Evolutionary conservation across 2,113 vertebrate species (phyloP), one percentile per base, ranked within the genome.

Genomic region (Lota lota): DNA sequence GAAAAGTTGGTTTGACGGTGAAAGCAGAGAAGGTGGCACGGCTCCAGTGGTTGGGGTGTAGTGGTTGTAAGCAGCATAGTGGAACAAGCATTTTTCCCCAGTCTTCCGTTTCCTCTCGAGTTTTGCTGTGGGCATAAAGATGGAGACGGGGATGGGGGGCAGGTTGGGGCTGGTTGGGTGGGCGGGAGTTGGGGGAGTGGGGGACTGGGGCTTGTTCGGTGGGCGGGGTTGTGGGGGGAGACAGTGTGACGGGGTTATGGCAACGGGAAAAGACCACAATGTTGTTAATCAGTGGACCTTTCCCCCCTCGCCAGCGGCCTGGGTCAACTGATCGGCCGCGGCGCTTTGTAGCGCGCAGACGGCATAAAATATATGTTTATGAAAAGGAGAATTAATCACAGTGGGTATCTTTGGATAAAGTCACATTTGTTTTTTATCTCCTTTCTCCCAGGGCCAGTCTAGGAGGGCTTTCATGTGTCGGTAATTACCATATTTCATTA

Each of bases 401-500:
- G 62, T 77, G 71, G 85, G 79, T 78, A 82, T 91, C 89, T 89
- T 86, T 85, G 84, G 87, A 86, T 85, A 87, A 91, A 92, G 91
- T 92, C 89, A 92, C 86, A 90, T 92, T 91, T 89, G 86, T 90
- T 91, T 88, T 86, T 87, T 83, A 84, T 82, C 81, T 72, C 78
- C 78, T 81, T 83, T 58, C 65, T 88, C 84, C 80, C 68, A 68
- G 24, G 69, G 67, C 71, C 74, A 76, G 74, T 76, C 63, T 73
- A 56, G 70, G 79, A 83, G 72, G 76, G 88, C 90, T 91, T 92
- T 92, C 83, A 90, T 92, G 88, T 90, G 82, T 63, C 80, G 78
- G 87, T 89, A 89, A 93, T 93, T 93, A 92, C 87, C 90, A 91
- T 89, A 89, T 88, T 92, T 92, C 90, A 92, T 92, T 91, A 92